A percentile compares a stretch with the other conserved stretches of the same genome.
phyloP scores from a whole-genome alignment of 2,113 vertebrate species.

The Smithornis capensis region DNA sequence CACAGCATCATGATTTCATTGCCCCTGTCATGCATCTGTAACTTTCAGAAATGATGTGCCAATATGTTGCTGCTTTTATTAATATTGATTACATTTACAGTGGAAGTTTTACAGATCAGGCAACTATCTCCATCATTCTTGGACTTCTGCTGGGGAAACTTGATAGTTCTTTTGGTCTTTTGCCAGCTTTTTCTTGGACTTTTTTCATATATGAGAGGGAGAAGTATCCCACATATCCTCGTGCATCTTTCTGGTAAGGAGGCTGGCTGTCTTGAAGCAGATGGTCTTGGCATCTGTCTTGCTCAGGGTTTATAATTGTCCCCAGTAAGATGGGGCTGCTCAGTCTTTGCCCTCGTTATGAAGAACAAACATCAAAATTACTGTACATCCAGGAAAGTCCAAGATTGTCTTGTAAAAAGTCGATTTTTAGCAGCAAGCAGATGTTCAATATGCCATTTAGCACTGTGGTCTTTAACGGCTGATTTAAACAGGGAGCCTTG shows the following conservation, averaged over 20 bases:
- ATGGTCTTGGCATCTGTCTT: slow-evolving; percentile 45
- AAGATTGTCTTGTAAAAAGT: not conserved
- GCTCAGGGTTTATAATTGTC: not conserved
- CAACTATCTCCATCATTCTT: not conserved
- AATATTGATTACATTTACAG: not conserved
- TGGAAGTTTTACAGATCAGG: not conserved
- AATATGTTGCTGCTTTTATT: not conserved
- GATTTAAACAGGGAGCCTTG: not conserved
- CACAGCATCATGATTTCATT: not conserved
- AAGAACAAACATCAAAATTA: not conserved
- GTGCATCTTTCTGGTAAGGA: not conserved
- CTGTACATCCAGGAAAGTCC: not conserved
- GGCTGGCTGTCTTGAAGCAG: slow-evolving; percentile 1
- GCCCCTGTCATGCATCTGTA: not conserved
- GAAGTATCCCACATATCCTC: not conserved
- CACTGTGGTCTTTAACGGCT: not conserved
- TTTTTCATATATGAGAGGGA: not conserved
- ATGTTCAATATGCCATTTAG: not conserved
- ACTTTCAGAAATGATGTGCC: not conserved
- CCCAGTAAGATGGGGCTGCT: not conserved
- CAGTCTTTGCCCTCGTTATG: not conserved
- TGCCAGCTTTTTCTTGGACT: not conserved
- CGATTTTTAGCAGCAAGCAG: not conserved
- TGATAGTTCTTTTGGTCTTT: not conserved
- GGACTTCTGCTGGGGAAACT: not conserved